Base-by-base conservation (phyloP, 2,797 vertebrate species). In the Xerus rutilus region DNA sequence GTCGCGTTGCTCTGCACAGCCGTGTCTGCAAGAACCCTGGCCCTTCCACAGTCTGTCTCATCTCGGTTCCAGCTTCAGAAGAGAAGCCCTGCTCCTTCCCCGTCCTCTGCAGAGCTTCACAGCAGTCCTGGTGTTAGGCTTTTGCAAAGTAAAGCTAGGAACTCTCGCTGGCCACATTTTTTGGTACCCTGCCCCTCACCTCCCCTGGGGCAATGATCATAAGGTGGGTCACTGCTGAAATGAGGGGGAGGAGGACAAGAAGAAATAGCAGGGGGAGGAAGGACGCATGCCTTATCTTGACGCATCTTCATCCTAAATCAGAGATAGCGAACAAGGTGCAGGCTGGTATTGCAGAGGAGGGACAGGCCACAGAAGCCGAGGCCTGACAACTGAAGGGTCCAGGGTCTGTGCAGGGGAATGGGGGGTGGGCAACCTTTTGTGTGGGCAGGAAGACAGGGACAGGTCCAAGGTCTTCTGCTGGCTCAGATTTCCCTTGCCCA, bases 351-450 rank as follows among this genome's bases (percentile, higher is more conserved):
- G 0, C 0, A 0, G 72, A 85, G 8, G 8, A 52, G 32, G 57
- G 54, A 32, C 14, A 13, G 1, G 0, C 43, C n/a, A 15, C 3
- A 9, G 1, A 35, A 43, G 43, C 76, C 10, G 3, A 28, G 67
- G 35, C 30, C 30, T 62, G 28, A 78, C 2, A 2, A 10, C 17
- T 0, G 2, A 67, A 12, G 45, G 12, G 32, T 32, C 6, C 14
- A 25, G 47, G 17, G 15, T 57, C 45, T 78, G 20, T 6, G 43
- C 0, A 32, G 35, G 25, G 79, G 35, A 69, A 5, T 7, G 10
- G 1, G 11, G 2, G 1, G 45, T 17, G 8, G 25, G 65, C 59
- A n/a, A 5, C 5, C 20, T 23, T 1, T 23, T 14, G 25, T 21
- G 7, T 39, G 23, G 21, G 25, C 8, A 7, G 20, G 5, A 25